phyloP scores from a whole-genome alignment of 2,113 vertebrate genomes.

The Mirounga angustirostris region DNA sequence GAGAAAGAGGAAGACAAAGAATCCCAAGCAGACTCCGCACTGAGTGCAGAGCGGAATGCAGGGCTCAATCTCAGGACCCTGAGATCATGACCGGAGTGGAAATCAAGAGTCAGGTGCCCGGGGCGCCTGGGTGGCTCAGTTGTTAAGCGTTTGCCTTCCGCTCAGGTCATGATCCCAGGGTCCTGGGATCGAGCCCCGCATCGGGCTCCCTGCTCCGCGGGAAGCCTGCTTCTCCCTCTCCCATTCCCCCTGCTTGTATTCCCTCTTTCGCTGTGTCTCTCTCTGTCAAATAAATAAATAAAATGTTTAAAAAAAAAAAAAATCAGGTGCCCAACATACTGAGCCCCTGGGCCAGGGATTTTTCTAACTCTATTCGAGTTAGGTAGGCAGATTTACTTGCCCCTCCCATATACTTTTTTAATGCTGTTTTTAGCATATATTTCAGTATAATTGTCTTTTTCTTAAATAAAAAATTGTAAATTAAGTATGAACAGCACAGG shows the following conservation, averaged over 20 bases:
- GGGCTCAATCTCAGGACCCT: neutral
- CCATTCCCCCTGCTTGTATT: too few species aligned
- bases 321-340: neutral
- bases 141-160: too few species aligned
- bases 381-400: neutral
- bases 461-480: neutral
- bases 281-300: too few species aligned
- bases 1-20: neutral
- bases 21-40: neutral
- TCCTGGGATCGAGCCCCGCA: too few species aligned
- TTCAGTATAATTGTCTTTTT: conserved; percentile 40
- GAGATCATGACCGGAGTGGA: neutral
- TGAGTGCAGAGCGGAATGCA: neutral
- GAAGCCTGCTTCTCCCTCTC: too few species aligned
- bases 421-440: neutral
- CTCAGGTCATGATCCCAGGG: too few species aligned
- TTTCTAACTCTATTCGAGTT: neutral
- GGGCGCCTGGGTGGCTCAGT: too few species aligned
- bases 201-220: too few species aligned
- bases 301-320: too few species aligned
- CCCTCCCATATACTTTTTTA: neutral
- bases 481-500: neutral
- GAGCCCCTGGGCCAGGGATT: neutral
- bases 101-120: neutral
- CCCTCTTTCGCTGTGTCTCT: too few species aligned